A percentile compares a stretch with the other conserved stretches of the same genome.
phyloP scores from a whole-genome alignment of 2,888 invertebrate genomes.

The Cephus pulcher region DNA sequence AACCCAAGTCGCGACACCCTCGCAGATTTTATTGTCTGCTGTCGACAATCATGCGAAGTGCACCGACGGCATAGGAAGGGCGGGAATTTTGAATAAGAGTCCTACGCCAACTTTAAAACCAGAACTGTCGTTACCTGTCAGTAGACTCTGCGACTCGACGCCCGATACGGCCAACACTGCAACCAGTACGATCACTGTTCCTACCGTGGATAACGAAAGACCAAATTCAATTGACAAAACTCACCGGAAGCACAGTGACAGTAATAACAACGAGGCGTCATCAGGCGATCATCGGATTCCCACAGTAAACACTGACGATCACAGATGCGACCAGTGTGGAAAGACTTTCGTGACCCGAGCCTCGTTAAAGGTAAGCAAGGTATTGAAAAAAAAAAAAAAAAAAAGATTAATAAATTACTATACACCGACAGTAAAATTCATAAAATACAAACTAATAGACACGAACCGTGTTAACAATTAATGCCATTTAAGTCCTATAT shows the following conservation, averaged over 20 bases:
- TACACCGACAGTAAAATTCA: not conserved
- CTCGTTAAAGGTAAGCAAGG: conserved; percentile 58
- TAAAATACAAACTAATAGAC: not conserved
- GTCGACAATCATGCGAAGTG: not conserved
- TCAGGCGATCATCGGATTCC: conserved; percentile 31
- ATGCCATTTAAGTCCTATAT: not conserved
- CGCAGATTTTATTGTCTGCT: not conserved
- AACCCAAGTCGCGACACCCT: not conserved
- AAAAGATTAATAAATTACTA: not conserved
- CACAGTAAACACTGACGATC: conserved; percentile 37
- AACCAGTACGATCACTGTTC: conserved; percentile 24
- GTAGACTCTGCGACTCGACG: conserved; percentile 49
- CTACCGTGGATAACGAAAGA: conserved; percentile 6
- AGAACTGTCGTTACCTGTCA: conserved; percentile 54
- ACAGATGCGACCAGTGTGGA: conserved; percentile 62
- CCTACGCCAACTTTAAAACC: conserved; percentile 28
- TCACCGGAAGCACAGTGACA: conserved; percentile 43
- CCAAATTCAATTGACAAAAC: conserved; percentile 26
- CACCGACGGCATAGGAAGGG: not conserved
- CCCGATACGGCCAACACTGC: conserved; percentile 1
- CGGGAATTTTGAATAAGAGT: not conserved
- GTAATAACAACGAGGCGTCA: conserved; percentile 51
- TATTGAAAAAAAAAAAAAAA: not conserved
- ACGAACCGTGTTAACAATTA: not conserved
- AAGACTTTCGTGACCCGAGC: conserved; percentile 64